Evolutionary conservation across 2,113 vertebrate genomes (phyloP).

Genomic region (Apteryx owenii): DNA sequence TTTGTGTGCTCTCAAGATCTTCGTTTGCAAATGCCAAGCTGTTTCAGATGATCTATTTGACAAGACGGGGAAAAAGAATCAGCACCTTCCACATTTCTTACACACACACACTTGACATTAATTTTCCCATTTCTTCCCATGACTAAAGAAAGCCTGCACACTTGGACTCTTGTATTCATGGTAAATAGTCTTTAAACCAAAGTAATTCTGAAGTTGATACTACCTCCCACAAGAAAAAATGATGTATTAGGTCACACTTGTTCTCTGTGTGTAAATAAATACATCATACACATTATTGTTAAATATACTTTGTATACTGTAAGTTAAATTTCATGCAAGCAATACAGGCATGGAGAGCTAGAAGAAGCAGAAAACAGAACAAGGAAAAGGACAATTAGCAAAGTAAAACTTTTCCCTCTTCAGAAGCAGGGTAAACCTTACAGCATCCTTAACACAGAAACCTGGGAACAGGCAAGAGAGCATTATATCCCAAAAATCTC

Average conservation of each 20-base stretch:
- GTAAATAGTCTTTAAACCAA: not conserved
- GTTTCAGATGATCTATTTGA: conserved; percentile 41
- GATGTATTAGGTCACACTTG: not conserved
- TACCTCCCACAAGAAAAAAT: not conserved
- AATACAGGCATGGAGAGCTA: not conserved
- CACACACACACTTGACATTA: not conserved
- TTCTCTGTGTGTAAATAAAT: not conserved
- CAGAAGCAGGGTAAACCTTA: not conserved
- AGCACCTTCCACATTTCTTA: not conserved
- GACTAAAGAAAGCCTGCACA: not conserved
- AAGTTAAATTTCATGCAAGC: not conserved
- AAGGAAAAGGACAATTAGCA: not conserved
- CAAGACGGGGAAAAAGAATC: conserved; percentile 16
- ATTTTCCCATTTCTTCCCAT: not conserved
- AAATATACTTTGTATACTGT: not conserved
- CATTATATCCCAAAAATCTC: not conserved
- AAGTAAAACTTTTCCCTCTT: not conserved
- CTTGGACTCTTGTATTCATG: not conserved
- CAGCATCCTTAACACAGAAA: not conserved
- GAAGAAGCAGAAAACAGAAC: not conserved
- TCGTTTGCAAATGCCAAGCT: conserved; percentile 21
- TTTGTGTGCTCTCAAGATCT: not conserved
- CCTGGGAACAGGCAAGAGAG: not conserved
- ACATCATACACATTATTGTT: not conserved
- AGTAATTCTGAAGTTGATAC: not conserved